These are phyloP conservation scores for Bradypus variegatus DNA, from an alignment of 2,797 vertebrate species.

Conservation along the genomic window DNA sequence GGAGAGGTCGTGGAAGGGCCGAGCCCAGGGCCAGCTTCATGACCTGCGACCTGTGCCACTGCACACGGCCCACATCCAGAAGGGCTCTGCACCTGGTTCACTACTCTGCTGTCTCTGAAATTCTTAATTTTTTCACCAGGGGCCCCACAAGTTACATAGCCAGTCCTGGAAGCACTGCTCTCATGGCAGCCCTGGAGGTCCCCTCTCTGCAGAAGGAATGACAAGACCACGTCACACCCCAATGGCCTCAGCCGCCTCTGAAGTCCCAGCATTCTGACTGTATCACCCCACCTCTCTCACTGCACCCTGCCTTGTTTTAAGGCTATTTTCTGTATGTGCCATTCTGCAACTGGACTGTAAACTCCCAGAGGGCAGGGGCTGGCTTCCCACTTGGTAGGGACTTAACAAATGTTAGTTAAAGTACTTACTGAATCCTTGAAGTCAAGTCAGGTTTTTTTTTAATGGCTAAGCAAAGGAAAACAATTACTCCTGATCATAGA, in stretches of 20 bases:
- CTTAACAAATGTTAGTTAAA: background rate
- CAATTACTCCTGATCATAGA: background rate
- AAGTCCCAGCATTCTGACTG: background rate
- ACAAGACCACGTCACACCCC: background rate
- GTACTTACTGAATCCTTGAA: background rate
- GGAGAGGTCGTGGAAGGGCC: accelerated
- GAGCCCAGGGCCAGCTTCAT: background rate
- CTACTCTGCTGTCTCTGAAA: background rate
- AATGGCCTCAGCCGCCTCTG: background rate
- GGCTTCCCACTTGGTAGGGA: background rate
- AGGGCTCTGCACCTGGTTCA: background rate
- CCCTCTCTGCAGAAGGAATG: background rate
- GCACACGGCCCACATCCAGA: too few relatives aligned
- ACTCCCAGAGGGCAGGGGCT: background rate
- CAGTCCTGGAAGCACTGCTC: background rate
- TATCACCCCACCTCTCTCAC: background rate
- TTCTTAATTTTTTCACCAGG: background rate
- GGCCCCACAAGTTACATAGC: background rate
- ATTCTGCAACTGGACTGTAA: background rate
- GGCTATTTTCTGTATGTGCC: background rate
- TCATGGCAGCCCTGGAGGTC: background rate
- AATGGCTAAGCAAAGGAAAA: background rate
- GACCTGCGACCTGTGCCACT: background rate
- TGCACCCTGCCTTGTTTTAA: background rate
- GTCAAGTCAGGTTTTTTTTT: background rate